A percentile compares a stretch with the other conserved stretches of the same genome.
These are phyloP conservation scores for Denticeps clupeoides DNA, from an alignment of 2,797 vertebrate species.

Conservation along the genomic window DNA sequence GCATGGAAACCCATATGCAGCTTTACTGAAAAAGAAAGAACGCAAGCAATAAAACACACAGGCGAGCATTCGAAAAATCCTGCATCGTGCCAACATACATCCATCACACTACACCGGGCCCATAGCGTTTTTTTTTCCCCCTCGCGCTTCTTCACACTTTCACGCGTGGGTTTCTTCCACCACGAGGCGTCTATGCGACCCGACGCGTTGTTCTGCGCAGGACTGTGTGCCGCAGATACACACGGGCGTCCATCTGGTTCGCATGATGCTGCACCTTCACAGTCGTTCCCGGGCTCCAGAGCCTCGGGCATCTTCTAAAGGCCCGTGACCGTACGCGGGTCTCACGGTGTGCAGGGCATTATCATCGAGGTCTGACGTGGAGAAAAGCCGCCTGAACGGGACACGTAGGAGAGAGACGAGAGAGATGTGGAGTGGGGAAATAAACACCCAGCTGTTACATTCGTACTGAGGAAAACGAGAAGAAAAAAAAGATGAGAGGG, in stretches of 20 bases:
- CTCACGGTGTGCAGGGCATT: conserved; percentile 6
- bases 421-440: not conserved
- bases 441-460: conserved; percentile 10
- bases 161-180: conserved; percentile 32
- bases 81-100: conserved; percentile 32
- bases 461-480: not conserved
- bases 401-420: not conserved
- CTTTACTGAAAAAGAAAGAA: conserved; percentile 13
- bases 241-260: not conserved
- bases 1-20: conserved; percentile 14
- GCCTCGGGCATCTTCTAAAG: too few relatives aligned
- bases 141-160: conserved; percentile 28
- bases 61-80: conserved; percentile 32
- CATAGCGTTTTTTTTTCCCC: conserved; percentile 19
- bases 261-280: not conserved
- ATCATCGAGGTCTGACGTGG: not conserved
- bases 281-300: too few relatives aligned
- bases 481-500: not conserved
- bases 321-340: too few relatives aligned
- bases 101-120: conserved; percentile 25
- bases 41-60: conserved; percentile 21
- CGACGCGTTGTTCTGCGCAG: too few relatives aligned
- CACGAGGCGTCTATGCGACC: conserved; percentile 39
- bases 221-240: too few relatives aligned
- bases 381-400: not conserved